Evolutionary conservation across 2,888 invertebrate genomes (phyloP).

Genomic region (Orchesella flavescens): DNA sequence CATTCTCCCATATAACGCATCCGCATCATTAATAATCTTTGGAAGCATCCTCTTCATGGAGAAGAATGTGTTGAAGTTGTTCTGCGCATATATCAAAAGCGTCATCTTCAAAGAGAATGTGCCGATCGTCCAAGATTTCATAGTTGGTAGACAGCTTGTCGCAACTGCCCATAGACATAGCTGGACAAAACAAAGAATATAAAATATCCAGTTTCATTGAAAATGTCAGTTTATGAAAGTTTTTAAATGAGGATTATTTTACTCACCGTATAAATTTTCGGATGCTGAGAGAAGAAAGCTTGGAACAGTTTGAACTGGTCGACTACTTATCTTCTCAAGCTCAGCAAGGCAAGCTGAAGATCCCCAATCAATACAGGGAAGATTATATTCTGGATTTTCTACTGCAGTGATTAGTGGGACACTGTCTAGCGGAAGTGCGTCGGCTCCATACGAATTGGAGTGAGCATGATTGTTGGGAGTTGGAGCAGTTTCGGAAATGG

Average conservation of each 20-base stretch:
- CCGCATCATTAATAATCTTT: background rate
- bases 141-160: conserved; percentile 54
- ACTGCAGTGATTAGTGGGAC: conserved; percentile 16
- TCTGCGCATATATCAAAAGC: conserved; percentile 38
- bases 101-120: conserved; percentile 51
- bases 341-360: conserved; percentile 58
- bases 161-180: conserved; percentile 59
- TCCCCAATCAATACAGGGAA: conserved; percentile 51
- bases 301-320: conserved; percentile 55
- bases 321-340: conserved; percentile 48
- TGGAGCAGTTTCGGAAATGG: conserved; percentile 18
- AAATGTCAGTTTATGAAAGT: too few relatives aligned
- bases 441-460: background rate
- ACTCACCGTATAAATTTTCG: conserved; percentile 51
- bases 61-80: conserved; percentile 39
- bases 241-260: background rate
- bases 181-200: conserved; percentile 11
- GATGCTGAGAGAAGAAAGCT: conserved; percentile 53
- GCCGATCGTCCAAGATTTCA: conserved; percentile 50
- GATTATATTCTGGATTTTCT: conserved; percentile 31
- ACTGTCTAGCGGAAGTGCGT: conserved; percentile 2
- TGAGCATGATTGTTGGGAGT: background rate
- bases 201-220: background rate
- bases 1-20: too few relatives aligned
- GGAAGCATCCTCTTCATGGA: conserved; percentile 19